Percentiles rank a stretch among this genome's conserved stretches.
Evolutionary conservation across 2,113 vertebrate species (phyloP).

Genomic region (Tiliqua scincoides): DNA sequence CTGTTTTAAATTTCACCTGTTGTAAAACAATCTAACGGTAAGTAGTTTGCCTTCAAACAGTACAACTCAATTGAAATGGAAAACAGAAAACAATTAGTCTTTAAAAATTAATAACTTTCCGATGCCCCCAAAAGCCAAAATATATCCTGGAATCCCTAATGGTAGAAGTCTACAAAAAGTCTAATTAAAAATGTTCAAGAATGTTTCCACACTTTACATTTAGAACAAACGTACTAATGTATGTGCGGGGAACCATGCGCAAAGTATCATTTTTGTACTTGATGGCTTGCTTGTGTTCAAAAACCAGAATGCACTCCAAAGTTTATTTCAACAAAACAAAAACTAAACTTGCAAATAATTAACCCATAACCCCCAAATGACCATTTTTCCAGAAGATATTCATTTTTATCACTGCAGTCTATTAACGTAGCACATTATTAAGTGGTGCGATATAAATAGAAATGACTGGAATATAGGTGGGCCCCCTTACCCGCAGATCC

Average conservation of each 20-base stretch:
- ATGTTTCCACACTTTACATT: slow-evolving; percentile 10
- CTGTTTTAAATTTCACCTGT: slow-evolving; percentile 30
- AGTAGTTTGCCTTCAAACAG: slow-evolving; percentile 45
- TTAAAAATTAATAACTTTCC: slow-evolving; percentile 18
- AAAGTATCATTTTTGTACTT: slow-evolving; percentile 1
- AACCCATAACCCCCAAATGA: slow-evolving; percentile 59
- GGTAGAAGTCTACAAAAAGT: background rate
- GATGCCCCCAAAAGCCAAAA: background rate
- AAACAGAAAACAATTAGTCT: slow-evolving; percentile 31
- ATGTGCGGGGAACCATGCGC: background rate
- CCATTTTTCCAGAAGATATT: slow-evolving; percentile 71
- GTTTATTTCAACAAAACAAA: background rate
- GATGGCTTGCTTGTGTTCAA: background rate
- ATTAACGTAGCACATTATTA: slow-evolving; percentile 77
- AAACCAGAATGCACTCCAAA: slow-evolving; percentile 3
- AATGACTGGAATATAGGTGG: slow-evolving; percentile 64
- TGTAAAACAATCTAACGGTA: slow-evolving; percentile 48
- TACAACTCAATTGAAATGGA: slow-evolving; percentile 18
- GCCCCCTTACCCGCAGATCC: too few species aligned
- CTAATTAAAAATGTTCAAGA: slow-evolving; percentile 1
- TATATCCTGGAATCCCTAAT: background rate
- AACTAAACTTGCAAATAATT: background rate
- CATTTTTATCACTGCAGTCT: slow-evolving; percentile 73
- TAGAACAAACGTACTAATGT: slow-evolving; percentile 31
- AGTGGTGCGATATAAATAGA: slow-evolving; percentile 59